Evolutionary conservation across 2,888 invertebrate genomes (phyloP).

Genomic region (Latheticus oryzae): DNA sequence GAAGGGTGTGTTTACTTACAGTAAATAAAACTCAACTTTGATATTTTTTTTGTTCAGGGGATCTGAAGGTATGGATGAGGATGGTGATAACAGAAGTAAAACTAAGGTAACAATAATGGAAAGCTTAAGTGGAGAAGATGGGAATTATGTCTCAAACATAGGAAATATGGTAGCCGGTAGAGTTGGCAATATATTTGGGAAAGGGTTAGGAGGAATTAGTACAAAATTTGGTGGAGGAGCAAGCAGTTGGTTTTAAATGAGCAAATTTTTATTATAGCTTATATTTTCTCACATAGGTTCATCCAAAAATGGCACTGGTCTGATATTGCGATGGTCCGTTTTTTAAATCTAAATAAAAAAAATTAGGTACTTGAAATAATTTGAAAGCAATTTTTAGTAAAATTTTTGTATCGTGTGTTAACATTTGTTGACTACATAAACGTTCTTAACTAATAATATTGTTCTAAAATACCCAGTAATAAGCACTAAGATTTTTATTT

Average conservation of each 20-base stretch:
- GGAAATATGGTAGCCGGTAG: conserved; percentile 88
- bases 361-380: conserved; percentile 46
- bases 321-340: conserved; percentile 50
- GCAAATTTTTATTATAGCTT: conserved; percentile 49
- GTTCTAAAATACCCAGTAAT: conserved; percentile 33
- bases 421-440: conserved; percentile 40
- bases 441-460: conserved; percentile 33
- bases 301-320: conserved; percentile 49
- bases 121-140: conserved; percentile 76
- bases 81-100: conserved; percentile 71
- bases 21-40: no score
- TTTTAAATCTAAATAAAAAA: conserved; percentile 42
- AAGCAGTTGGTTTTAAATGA: conserved; percentile 83
- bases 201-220: conserved; percentile 90
- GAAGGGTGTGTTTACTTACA: conserved; percentile 67
- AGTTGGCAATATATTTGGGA: conserved; percentile 90
- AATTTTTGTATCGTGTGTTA: conserved; percentile 53
- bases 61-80: conserved; percentile 68
- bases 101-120: conserved; percentile 73
- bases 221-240: conserved; percentile 87
- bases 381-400: conserved; percentile 53
- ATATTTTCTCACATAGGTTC: conserved; percentile 55
- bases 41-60: conserved; percentile 48
- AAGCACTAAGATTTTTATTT: conserved; percentile 31
- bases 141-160: conserved; percentile 81